Conservation (phyloP, 2,797 vertebrate species). For the Poeciliopsis presidionis region DNA sequence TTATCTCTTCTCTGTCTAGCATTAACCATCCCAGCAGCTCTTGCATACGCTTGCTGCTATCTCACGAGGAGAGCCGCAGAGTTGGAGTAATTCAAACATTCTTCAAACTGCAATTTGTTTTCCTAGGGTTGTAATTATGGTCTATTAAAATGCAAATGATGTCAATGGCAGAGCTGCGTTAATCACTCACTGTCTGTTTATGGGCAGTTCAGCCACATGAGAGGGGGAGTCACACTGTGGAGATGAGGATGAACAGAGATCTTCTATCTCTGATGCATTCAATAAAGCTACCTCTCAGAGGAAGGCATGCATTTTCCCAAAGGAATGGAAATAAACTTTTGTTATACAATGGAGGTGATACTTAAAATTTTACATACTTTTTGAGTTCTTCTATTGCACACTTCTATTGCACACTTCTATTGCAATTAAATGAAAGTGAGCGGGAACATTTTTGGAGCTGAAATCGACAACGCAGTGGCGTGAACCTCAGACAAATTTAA, state of each 20-base stretch:
- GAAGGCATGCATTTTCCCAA: slow-evolving; percentile 20
- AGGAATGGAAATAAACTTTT: slow-evolving; percentile 19
- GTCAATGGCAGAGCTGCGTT: slow-evolving; percentile 78
- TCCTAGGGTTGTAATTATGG: slow-evolving; percentile 83
- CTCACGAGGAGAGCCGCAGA: slow-evolving; percentile 64
- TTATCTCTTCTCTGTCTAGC: slow-evolving; percentile 35
- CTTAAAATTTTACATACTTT: background rate
- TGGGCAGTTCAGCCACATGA: slow-evolving; percentile 75
- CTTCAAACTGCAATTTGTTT: slow-evolving; percentile 83
- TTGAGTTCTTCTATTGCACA: slow-evolving; percentile 4
- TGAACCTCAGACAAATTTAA: no score
- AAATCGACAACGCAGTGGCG: background rate
- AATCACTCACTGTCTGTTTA: slow-evolving; percentile 82
- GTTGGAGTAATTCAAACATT: slow-evolving; percentile 79
- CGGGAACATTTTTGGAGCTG: background rate
- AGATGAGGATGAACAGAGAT: slow-evolving; percentile 63
- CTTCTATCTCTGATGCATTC: slow-evolving; percentile 58
- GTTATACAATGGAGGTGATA: slow-evolving; percentile 5
- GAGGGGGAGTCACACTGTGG: slow-evolving; percentile 56
- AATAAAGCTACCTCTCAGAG: slow-evolving; percentile 53
- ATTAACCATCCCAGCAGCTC: slow-evolving; percentile 63
- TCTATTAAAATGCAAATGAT: slow-evolving; percentile 87
- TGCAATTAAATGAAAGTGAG: background rate
- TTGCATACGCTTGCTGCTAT: slow-evolving; percentile 70
- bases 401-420: background rate